These are phyloP conservation scores for Carcharodon carcharias DNA, from an alignment of 2,797 vertebrate genomes.

Conservation along the genomic window DNA sequence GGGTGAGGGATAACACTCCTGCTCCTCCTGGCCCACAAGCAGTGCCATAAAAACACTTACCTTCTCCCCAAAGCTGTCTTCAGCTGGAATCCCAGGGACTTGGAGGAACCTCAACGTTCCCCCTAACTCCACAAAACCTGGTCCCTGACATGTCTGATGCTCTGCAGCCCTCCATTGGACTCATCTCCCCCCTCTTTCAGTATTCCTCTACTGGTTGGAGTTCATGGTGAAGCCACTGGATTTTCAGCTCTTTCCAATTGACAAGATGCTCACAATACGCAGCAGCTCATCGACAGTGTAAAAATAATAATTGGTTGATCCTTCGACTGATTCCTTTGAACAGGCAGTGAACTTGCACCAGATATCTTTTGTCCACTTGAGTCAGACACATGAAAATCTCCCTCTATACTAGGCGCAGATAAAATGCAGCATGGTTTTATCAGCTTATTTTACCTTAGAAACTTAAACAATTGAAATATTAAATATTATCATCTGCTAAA, in stretches of 20 bases:
- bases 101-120: neutral
- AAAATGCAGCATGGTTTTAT: neutral
- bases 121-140: neutral
- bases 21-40: neutral
- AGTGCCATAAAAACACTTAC: neutral
- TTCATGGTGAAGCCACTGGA: neutral
- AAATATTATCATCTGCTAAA: neutral
- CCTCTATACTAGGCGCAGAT: neutral
- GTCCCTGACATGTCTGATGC: neutral
- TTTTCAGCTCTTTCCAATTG: neutral
- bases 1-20: neutral
- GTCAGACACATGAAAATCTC: neutral
- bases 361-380: neutral
- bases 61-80: neutral
- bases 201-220: neutral
- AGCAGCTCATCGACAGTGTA: neutral
- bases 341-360: neutral
- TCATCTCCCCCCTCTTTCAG: neutral
- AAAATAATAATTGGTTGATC: neutral
- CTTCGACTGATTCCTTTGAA: neutral
- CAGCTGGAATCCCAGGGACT: neutral
- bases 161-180: neutral
- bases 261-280: neutral
- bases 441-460: neutral
- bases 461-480: neutral